Conservation (phyloP, 2,797 vertebrate genomes). For the Discoglossus pictus region DNA sequence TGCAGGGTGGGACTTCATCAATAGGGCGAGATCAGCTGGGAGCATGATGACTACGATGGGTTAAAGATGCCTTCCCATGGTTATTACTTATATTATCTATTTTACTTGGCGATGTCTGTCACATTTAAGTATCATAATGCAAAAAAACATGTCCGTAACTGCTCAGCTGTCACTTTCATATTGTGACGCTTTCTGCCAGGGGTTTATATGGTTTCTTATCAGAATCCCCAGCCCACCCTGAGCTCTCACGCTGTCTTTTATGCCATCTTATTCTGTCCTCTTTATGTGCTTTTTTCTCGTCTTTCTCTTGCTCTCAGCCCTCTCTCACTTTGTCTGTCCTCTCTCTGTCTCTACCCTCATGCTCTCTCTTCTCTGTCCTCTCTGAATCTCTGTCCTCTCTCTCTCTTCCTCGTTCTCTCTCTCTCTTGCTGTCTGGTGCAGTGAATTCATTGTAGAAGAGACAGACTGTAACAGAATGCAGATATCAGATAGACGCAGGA, state of each 20-base stretch:
- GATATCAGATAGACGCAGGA: background rate
- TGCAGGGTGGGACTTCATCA: background rate
- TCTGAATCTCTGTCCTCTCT: background rate
- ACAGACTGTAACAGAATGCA: conserved; percentile 47
- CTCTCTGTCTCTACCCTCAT: background rate
- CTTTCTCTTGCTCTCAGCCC: background rate
- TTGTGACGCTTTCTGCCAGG: too few relatives aligned
- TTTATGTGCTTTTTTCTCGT: background rate
- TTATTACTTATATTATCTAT: too few relatives aligned
- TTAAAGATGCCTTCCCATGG: too few relatives aligned
- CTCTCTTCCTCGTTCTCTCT: background rate
- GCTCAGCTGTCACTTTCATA: too few relatives aligned
- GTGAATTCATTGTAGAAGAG: background rate
- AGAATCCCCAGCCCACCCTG: background rate
- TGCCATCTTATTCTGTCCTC: background rate
- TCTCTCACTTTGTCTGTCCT: background rate
- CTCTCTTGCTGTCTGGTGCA: conserved; percentile 21
- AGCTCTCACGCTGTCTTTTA: background rate
- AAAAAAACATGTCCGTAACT: too few relatives aligned
- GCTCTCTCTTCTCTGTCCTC: background rate
- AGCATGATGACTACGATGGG: background rate
- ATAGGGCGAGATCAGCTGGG: background rate
- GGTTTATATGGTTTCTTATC: too few relatives aligned
- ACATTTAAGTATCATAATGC: too few relatives aligned
- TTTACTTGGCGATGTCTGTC: too few relatives aligned